These are phyloP conservation scores for Chionodraco myersi DNA, from an alignment of 2,113 vertebrate species.

Conservation along the genomic window DNA sequence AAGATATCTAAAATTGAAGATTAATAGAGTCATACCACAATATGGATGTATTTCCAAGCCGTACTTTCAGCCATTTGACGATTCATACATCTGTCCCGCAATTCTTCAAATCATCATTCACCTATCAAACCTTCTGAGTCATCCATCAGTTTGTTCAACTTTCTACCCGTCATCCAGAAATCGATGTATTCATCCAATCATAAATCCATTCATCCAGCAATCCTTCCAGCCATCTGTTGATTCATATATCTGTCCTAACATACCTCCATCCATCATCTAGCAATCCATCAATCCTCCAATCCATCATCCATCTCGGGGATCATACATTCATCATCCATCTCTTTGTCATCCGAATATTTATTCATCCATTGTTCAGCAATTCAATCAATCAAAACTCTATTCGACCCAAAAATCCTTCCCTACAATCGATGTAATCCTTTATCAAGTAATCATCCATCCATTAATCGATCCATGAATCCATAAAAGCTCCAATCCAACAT, in stretches of 20 bases:
- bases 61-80: too few relatives aligned
- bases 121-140: not conserved
- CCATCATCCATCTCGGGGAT: not conserved
- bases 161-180: not conserved
- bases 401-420: too few relatives aligned
- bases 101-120: not conserved
- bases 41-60: too few relatives aligned
- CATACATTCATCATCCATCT: not conserved
- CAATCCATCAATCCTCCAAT: not conserved
- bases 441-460: too few relatives aligned
- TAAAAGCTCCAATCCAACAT: too few relatives aligned
- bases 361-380: too few relatives aligned
- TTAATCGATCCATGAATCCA: too few relatives aligned
- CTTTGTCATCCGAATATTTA: too few relatives aligned
- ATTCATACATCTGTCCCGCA: not conserved
- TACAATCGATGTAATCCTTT: too few relatives aligned
- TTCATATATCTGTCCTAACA: not conserved
- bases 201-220: not conserved
- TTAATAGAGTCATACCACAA: too few relatives aligned
- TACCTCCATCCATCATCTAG: not conserved
- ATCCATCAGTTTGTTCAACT: not conserved
- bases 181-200: not conserved
- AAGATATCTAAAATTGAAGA: too few relatives aligned
- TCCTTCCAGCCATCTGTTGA: not conserved
- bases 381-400: too few relatives aligned